A percentile compares a stretch with the other conserved stretches of the same genome.
Evolutionary conservation across 1,140 invertebrate species (phyloP).

Genomic region (Zaprionus camerounensis): DNA sequence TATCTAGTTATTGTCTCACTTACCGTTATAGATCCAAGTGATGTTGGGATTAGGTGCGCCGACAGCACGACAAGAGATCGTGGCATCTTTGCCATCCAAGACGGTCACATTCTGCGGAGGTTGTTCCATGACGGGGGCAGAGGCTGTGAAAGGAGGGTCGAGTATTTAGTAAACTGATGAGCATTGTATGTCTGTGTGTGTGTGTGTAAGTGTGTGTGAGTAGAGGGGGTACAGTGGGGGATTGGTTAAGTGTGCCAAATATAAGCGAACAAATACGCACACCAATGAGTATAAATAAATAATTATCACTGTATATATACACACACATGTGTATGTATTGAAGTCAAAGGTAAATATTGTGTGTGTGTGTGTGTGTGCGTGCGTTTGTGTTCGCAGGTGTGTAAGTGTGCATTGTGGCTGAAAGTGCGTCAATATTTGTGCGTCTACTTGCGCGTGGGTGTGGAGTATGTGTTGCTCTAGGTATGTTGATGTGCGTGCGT

Average conservation of each 20-base stretch:
- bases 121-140: slow-evolving; percentile 92
- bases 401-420: slow-evolving; percentile 6
- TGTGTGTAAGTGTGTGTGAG: not conserved
- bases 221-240: not conserved
- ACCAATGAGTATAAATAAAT: not conserved
- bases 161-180: slow-evolving; percentile 14
- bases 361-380: slow-evolving; percentile 4
- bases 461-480: not conserved
- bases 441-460: not conserved
- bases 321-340: not conserved
- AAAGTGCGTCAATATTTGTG: slow-evolving; percentile 38
- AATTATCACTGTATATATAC: not conserved
- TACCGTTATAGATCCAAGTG: slow-evolving; percentile 96
- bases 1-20: slow-evolving; percentile 57
- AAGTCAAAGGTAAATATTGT: not conserved
- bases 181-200: slow-evolving; percentile 2
- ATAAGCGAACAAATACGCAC: not conserved
- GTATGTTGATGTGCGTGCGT: not conserved
- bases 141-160: slow-evolving; percentile 86
- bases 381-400: slow-evolving; percentile 1
- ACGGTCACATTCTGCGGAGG: slow-evolving; percentile 94
- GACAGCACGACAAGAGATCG: slow-evolving; percentile 92
- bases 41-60: slow-evolving; percentile 95
- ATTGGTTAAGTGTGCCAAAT: slow-evolving; percentile 7
- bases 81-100: slow-evolving; percentile 95